Conservation (phyloP, 2,797 vertebrate genomes). For the Limosa lapponica region DNA sequence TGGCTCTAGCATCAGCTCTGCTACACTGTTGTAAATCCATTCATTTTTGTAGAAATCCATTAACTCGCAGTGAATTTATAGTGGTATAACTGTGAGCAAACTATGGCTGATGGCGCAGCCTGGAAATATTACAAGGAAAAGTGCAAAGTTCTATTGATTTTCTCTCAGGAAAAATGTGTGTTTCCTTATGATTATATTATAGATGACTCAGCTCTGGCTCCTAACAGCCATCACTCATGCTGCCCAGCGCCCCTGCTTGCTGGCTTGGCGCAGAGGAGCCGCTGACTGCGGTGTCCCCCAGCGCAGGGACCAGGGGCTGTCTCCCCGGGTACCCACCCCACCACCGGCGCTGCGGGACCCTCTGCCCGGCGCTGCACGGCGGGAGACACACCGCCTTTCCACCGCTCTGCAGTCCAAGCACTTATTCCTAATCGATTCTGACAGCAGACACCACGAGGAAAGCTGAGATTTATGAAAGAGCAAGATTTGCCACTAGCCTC, state of each 20-base stretch:
- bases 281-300: neutral
- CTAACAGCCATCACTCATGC: neutral
- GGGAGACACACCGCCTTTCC: neutral
- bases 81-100: constrained; percentile 10
- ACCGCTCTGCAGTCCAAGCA: neutral
- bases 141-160: constrained; percentile 70
- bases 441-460: constrained; percentile 21
- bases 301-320: neutral
- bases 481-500: constrained; percentile 54
- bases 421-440: constrained; percentile 44
- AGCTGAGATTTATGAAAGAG: constrained; percentile 44
- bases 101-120: constrained; percentile 2
- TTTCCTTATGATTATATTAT: constrained; percentile 57
- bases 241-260: neutral
- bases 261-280: neutral
- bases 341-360: neutral
- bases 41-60: constrained; percentile 34
- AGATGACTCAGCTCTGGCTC: constrained; percentile 39
- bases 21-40: constrained; percentile 19
- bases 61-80: constrained; percentile 37
- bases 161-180: constrained; percentile 54
- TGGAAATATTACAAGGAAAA: constrained; percentile 65
- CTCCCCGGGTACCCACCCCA: no score
- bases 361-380: neutral
- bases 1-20: neutral